phyloP scores from a whole-genome alignment of 2,797 vertebrate species.

The Chlorospingus flavigularis region DNA sequence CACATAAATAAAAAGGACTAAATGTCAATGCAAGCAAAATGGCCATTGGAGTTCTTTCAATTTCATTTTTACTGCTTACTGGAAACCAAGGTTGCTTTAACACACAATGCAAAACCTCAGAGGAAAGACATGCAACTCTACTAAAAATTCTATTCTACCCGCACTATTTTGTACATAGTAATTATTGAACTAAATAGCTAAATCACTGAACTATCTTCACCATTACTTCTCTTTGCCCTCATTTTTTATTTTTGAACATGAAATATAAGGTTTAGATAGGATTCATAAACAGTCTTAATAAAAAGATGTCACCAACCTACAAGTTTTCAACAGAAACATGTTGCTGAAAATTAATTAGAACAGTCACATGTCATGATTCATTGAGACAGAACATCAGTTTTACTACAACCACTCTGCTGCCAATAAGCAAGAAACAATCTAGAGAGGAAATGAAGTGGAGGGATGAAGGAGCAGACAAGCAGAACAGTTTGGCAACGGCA shows the following conservation, averaged over 20 bases:
- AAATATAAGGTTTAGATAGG: background rate
- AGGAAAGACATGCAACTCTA: background rate
- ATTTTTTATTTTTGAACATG: background rate
- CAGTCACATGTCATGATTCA: background rate
- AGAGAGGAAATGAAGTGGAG: background rate
- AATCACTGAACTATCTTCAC: background rate
- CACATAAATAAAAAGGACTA: background rate
- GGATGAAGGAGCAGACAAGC: background rate
- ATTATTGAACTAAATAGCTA: background rate
- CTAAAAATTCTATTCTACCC: background rate
- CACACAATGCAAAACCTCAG: background rate
- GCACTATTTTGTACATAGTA: background rate
- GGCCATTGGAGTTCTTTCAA: background rate
- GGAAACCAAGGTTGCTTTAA: background rate
- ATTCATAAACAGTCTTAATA: background rate
- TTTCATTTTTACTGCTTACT: background rate
- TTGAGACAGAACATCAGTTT: background rate
- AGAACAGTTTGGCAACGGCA: background rate
- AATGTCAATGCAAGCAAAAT: background rate
- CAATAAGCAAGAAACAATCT: background rate
- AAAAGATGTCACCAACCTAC: background rate
- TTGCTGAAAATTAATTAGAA: background rate
- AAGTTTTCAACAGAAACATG: background rate
- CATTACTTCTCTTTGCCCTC: background rate
- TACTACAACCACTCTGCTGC: background rate